Percentiles rank a stretch among this genome's conserved stretches.
These are phyloP conservation scores for Gymnopithys bicolor DNA, from an alignment of 2,797 vertebrate species.

Conservation along the genomic window DNA sequence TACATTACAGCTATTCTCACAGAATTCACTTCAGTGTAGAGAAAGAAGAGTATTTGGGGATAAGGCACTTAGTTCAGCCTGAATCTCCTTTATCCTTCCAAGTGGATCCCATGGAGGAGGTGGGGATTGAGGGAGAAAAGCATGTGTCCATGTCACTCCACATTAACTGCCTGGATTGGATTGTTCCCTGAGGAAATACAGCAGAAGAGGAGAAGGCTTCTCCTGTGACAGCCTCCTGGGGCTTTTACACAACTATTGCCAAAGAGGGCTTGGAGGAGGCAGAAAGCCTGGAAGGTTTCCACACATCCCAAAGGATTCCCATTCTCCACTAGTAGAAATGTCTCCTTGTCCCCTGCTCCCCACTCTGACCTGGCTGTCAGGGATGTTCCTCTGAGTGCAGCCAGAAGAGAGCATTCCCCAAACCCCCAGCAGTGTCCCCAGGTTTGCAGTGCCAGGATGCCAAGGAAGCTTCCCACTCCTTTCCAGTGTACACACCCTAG, in stretches of 20 bases:
- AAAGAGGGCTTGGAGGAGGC: background rate
- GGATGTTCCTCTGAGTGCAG: background rate
- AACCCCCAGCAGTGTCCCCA: background rate
- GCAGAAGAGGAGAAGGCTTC: background rate
- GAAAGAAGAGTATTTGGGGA: background rate
- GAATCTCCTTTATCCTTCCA: background rate
- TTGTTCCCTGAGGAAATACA: accelerated
- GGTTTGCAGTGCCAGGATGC: background rate
- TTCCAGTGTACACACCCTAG: accelerated
- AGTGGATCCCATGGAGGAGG: background rate
- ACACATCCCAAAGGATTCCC: background rate
- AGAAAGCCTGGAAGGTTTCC: background rate
- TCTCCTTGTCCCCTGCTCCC: background rate
- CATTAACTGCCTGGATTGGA: background rate
- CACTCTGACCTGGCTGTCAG: background rate
- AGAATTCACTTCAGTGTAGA: background rate
- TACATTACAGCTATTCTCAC: background rate
- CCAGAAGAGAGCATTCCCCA: background rate
- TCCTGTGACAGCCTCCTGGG: background rate
- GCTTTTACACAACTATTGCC: background rate
- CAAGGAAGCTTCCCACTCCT: background rate
- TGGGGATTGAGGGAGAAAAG: background rate
- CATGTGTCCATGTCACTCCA: background rate
- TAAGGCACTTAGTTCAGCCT: background rate
- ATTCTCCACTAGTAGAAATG: background rate